These are phyloP conservation scores for Neomorphus geoffroyi DNA, from an alignment of 2,797 vertebrate species.

Conservation along the genomic window DNA sequence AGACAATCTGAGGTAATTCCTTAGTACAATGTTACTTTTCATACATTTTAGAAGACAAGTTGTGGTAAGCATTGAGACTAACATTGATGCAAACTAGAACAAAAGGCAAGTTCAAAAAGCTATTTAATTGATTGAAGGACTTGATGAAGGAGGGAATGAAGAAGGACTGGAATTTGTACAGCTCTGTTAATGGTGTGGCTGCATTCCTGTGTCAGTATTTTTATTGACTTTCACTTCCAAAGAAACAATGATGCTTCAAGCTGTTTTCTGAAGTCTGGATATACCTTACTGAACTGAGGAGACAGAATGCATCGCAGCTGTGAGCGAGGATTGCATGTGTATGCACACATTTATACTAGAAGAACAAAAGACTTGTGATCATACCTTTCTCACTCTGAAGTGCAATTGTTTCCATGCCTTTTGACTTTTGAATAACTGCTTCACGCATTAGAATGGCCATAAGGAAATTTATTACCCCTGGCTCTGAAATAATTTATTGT, in stretches of 20 bases:
- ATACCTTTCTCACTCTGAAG: background rate
- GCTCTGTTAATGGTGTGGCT: background rate
- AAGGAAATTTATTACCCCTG: background rate
- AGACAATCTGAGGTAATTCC: background rate
- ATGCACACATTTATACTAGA: background rate
- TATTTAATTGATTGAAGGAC: background rate
- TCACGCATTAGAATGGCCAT: background rate
- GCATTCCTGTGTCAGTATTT: slow-evolving; percentile 32
- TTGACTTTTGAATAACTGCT: background rate
- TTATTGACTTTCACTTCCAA: slow-evolving; percentile 37
- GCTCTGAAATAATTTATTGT: background rate
- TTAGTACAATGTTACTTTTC: background rate
- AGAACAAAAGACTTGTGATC: background rate
- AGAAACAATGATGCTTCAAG: background rate
- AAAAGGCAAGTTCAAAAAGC: slow-evolving; percentile 5
- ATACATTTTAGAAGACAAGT: background rate
- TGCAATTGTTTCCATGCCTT: background rate
- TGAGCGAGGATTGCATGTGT: background rate
- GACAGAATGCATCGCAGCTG: background rate
- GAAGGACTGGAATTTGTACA: slow-evolving; percentile 7
- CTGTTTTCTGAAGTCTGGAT: background rate
- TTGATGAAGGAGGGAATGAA: background rate
- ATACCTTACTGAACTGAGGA: background rate
- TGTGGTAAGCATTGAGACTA: background rate
- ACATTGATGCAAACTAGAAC: background rate